Evolutionary conservation across 37 sponge, comb jelly and placozoan genomes (phyloP).

Genomic region (Mnemiopsis leidyi): DNA sequence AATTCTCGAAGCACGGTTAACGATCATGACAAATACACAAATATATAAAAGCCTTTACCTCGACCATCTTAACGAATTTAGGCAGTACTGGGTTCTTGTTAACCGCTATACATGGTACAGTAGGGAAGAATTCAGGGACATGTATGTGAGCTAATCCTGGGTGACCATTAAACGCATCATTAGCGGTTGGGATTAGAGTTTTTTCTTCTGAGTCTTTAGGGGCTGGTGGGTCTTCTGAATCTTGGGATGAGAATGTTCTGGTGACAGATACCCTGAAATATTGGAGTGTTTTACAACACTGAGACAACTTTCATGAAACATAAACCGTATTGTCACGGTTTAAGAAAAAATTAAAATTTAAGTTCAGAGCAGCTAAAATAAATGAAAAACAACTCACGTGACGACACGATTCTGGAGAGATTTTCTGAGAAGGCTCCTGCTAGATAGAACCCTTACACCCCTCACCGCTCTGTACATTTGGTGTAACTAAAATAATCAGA

Average conservation of each 20-base stretch:
- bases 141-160: conserved; percentile 50
- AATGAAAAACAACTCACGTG: neutral
- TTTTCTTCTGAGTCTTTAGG: neutral
- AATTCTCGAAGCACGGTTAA: too few relatives aligned
- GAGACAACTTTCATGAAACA: too few relatives aligned
- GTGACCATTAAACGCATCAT: conserved; percentile 40
- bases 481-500: too few relatives aligned
- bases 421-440: neutral
- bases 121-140: conserved; percentile 69
- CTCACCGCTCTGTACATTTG: neutral
- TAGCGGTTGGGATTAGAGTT: conserved; percentile 15
- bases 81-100: conserved; percentile 87
- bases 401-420: neutral
- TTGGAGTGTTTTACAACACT: too few relatives aligned
- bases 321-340: too few relatives aligned
- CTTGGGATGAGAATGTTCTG: neutral
- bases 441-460: neutral
- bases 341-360: too few relatives aligned
- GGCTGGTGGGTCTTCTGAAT: neutral
- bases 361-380: too few relatives aligned
- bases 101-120: conserved; percentile 81
- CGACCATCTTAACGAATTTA: conserved; percentile 86
- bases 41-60: conserved; percentile 70
- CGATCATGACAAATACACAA: too few relatives aligned
- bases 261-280: neutral